Conservation (phyloP, 2,797 vertebrate species). For the Delichon dasypus region DNA sequence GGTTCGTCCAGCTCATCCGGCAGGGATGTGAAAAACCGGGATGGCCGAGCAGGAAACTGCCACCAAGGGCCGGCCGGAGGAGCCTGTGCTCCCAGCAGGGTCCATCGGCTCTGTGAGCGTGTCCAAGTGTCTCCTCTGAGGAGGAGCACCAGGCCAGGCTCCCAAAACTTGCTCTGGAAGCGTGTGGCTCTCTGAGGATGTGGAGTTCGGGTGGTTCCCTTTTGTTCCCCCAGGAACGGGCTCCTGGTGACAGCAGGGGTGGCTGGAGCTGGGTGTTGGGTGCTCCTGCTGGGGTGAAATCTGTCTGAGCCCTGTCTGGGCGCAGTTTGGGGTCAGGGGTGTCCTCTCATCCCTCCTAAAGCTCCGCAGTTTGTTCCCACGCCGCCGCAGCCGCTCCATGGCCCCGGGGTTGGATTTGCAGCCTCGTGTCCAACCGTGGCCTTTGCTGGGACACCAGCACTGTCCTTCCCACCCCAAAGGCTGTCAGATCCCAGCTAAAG, state of each 20-base stretch:
- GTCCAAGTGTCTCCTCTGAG: background rate
- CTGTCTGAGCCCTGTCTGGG: too few species aligned
- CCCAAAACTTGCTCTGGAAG: background rate
- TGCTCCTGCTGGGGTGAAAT: background rate
- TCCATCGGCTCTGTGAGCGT: background rate
- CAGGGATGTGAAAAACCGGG: background rate
- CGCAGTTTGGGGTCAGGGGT: background rate
- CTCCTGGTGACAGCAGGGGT: fast-evolving
- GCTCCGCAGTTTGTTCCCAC: background rate
- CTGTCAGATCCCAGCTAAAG: background rate
- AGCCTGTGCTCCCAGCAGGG: background rate
- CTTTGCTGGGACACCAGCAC: background rate
- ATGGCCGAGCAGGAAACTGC: slow-evolving; percentile 23
- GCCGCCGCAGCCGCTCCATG: fast-evolving
- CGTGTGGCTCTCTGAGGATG: background rate
- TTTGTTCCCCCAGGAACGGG: background rate
- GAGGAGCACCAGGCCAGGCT: background rate
- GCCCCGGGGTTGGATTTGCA: background rate
- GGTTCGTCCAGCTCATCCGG: too few species aligned
- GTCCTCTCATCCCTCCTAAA: too few species aligned
- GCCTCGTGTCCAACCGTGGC: fast-evolving
- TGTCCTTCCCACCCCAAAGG: background rate
- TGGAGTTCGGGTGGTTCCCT: background rate
- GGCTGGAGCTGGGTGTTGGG: background rate
- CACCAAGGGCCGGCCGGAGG: background rate